Base-by-base conservation (phyloP, 2,888 invertebrate genomes). In the Acleris cristana region DNA sequence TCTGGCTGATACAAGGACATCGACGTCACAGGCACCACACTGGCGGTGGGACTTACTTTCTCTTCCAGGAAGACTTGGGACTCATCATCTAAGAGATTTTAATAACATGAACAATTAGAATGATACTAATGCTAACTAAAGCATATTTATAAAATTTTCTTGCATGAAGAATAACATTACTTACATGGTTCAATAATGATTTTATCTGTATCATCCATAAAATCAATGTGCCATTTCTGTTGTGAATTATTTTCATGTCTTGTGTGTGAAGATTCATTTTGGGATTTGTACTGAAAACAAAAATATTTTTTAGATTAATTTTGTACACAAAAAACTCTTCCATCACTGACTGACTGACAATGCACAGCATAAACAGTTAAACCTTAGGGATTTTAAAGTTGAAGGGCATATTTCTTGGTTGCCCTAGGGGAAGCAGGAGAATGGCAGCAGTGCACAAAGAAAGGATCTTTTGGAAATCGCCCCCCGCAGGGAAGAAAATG, bases 191-290 rank as follows among this genome's bases (percentile, higher is more conserved):
- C 80, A 65, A 82, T 76, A 57, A 82, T 77, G 59, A 82, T 73
- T 72, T 81, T 81, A 71, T 80, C 79, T 56, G 79, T 71, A 65
- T 80, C 78, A 69, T 76, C 78, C 60, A 76, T 73, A 71, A 84
- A 76, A 75, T 84, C 81, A 75, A 86, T 77, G 71, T 81, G 82
- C 84, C 85, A 84, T 72, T 83, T 83, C 62, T 76, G 71, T 71
- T 78, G 80, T 53, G 56, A 72, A 73, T 71, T 68, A 14, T 68
- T 69, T 59, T 74, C 75, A 40, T 58, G 51, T 59, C 44, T 65
- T n/a, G 18, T 54, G 3, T 65, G 14, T 56, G 56, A 12, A 40
- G 48, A 23, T 59, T 59, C 54, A 65, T 59, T 23, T 49, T 59
- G 48, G 14, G 26, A 18, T 49, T 40, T 59, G 49, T 55, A 55